Percentiles rank a stretch among this genome's conserved stretches.
Conservation (phyloP, 1,140 invertebrate species). For the Thaumetopoea pityocampa region DNA sequence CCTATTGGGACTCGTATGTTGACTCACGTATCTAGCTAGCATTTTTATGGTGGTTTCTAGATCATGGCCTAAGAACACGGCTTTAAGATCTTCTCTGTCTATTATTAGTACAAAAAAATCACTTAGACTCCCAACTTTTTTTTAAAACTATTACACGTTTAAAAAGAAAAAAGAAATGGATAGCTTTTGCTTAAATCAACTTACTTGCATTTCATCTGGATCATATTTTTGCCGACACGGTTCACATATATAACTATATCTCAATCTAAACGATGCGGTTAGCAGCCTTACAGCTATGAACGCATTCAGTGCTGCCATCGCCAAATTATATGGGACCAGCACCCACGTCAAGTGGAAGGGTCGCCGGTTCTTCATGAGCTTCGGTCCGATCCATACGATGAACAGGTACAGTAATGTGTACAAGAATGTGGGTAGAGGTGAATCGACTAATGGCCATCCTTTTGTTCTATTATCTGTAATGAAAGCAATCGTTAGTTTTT, state of each 20-base stretch:
- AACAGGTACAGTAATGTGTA: slow-evolving; percentile 87
- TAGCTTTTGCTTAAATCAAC: too few relatives aligned
- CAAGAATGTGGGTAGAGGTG: slow-evolving; percentile 85
- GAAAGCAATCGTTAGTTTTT: too few relatives aligned
- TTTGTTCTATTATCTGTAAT: slow-evolving; percentile 86
- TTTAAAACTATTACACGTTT: too few relatives aligned
- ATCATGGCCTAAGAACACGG: too few relatives aligned
- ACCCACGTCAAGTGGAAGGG: slow-evolving; percentile 87
- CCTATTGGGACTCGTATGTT: too few relatives aligned
- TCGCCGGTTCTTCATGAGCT: slow-evolving; percentile 87
- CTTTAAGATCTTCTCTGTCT: too few relatives aligned
- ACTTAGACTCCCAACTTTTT: too few relatives aligned
- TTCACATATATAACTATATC: slow-evolving; percentile 94
- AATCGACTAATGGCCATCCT: slow-evolving; percentile 92
- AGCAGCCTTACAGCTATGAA: slow-evolving; percentile 90
- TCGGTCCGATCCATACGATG: slow-evolving; percentile 88
- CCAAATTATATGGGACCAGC: slow-evolving; percentile 91
- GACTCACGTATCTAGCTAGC: too few relatives aligned
- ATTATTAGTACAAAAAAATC: too few relatives aligned
- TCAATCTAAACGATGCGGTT: slow-evolving; percentile 83
- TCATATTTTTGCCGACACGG: slow-evolving; percentile 88
- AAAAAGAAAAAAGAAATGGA: too few relatives aligned
- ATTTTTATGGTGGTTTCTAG: too few relatives aligned
- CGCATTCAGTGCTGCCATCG: slow-evolving; percentile 88
- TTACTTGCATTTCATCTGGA: slow-evolving; percentile 86